These are phyloP conservation scores for Equus quagga DNA, from an alignment of 2,113 vertebrate species.

Conservation along the genomic window DNA sequence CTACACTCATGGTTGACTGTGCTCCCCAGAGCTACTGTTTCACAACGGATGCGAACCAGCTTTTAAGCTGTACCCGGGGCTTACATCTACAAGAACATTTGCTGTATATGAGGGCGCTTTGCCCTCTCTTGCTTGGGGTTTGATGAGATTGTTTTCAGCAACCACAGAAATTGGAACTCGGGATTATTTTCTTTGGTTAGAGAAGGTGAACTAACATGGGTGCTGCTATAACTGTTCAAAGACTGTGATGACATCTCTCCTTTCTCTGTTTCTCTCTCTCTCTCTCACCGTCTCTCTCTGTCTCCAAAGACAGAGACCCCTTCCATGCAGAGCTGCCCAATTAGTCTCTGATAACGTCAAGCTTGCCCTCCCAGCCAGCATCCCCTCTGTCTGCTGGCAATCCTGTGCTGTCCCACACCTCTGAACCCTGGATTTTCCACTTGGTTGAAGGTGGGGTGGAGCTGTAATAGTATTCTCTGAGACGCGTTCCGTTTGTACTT, in stretches of 20 bases:
- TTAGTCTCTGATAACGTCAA: fast-evolving
- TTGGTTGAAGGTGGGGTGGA: background rate
- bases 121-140: background rate
- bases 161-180: background rate
- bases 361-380: fast-evolving
- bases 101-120: background rate
- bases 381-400: too few species aligned
- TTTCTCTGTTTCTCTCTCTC: background rate
- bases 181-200: background rate
- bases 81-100: fast-evolving
- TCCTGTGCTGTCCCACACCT: too few species aligned
- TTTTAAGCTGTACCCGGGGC: background rate
- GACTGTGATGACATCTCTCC: background rate
- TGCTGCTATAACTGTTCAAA: background rate
- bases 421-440: background rate
- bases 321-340: background rate
- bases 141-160: background rate
- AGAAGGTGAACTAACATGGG: background rate
- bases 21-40: fast-evolving
- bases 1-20: fast-evolving
- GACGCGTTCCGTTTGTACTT: background rate
- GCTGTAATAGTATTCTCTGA: background rate
- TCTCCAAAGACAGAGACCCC: background rate
- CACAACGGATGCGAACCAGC: fast-evolving
- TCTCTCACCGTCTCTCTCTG: too few species aligned